Evolutionary conservation across 2,113 vertebrate genomes (phyloP), one percentile per base, ranked within the genome.

Genomic region (Anthoscopus minutus): DNA sequence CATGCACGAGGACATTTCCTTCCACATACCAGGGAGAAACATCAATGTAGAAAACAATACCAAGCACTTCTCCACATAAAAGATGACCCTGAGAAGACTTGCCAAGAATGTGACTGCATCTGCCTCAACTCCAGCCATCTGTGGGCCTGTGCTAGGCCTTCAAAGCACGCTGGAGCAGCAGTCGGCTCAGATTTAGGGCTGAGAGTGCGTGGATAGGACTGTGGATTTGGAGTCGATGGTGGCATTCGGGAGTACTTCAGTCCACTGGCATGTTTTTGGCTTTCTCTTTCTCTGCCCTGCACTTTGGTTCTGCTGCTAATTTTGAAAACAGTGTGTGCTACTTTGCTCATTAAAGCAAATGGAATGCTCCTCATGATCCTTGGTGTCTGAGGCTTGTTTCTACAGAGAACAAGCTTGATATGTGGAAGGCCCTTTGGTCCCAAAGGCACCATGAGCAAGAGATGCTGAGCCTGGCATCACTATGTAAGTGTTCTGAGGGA

Each of bases 91-190:
- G 88, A 76, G 92, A 69, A 94, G 93, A 96, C 96, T 93, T 94
- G 96, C 96, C 96, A 97, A 96, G 96, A 96, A 97, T 97, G 90
- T 88, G 80, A 80, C 77, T 92, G 88, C 94, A 94, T 97, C 88
- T 97, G 96, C 94, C 83, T 93, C 69, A 67, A 72, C 84, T 81
- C 56, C 80, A 78, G 90, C 56, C 86, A 76, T 94, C 53, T 79
- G 93, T 93, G 93, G 77, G 76, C 25, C 88, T 92, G 92, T 19
- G 8, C 65, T 67, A 96, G 94, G 88, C 94, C 86, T 95, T 94
- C 92, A 81, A 92, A 95, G 95, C 77, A 79, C 2, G 64, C 88
- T 92, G 2, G 27, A 74, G 90, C 51, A 27, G 79, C 86, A 81
- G 6, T 74, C 91, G 18, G 40, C 4, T 4, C 11, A 35, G 79